A percentile compares a stretch with the other conserved stretches of the same genome.
phyloP scores from a whole-genome alignment of 1,140 invertebrate genomes.

The Lanistes nyassanus region DNA sequence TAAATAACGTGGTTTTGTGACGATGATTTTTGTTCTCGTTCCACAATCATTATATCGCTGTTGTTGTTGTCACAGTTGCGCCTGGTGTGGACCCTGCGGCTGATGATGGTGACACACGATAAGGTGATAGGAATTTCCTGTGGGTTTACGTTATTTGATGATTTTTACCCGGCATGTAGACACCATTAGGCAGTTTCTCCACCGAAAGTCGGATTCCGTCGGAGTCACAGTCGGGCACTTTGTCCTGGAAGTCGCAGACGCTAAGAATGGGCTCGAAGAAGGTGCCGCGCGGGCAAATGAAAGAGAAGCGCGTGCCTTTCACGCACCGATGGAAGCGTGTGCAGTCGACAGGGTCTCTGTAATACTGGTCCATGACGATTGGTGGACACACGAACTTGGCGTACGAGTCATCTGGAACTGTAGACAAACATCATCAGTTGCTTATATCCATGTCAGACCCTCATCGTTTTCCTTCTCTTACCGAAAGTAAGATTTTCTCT shows the following conservation, averaged over 20 bases:
- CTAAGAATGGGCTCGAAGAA: constrained; percentile 29
- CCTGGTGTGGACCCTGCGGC: no score
- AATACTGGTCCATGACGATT: constrained; percentile 26
- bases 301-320: constrained; percentile 26
- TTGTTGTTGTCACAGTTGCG: no score
- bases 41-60: no score
- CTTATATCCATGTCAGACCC: background rate
- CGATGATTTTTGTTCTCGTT: no score
- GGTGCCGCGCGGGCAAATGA: constrained; percentile 34
- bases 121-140: no score
- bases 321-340: constrained; percentile 35
- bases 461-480: no score
- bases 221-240: constrained; percentile 22
- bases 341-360: constrained; percentile 30
- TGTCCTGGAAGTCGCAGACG: constrained; percentile 30
- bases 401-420: background rate
- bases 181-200: no score
- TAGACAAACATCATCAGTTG: background rate
- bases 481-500: no score
- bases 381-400: constrained; percentile 32
- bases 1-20: no score
- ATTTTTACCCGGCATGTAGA: background rate
- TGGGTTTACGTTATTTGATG: no score
- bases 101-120: no score
- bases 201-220: constrained; percentile 13